Conservation (phyloP, 2,113 vertebrate species). For the Argyrosomus japonicus region DNA sequence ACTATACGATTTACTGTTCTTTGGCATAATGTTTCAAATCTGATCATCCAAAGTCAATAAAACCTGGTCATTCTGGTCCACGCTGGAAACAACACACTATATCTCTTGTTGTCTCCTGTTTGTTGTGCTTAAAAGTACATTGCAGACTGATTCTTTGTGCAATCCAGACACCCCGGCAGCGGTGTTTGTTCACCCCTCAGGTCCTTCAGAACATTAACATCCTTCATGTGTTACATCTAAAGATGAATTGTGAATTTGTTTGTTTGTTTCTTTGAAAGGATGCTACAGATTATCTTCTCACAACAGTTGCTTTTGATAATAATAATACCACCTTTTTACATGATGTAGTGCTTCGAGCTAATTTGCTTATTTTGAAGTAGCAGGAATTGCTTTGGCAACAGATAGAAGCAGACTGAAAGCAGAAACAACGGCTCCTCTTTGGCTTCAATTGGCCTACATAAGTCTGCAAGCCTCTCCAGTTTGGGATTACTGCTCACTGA, state of each 20-base stretch:
- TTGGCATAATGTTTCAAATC: conserved; percentile 24
- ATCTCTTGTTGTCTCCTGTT: conserved; percentile 10
- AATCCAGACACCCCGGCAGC: conserved; percentile 10
- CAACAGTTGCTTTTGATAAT: conserved; percentile 63
- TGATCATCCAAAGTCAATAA: conserved; percentile 1
- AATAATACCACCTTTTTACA: conserved; percentile 43
- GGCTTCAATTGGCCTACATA: conserved; percentile 22
- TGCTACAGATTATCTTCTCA: conserved; percentile 16
- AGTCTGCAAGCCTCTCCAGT: conserved; percentile 19
- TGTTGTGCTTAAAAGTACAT: neutral
- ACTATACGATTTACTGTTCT: conserved; percentile 43
- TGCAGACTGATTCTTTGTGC: conserved; percentile 7
- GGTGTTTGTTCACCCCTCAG: conserved; percentile 27
- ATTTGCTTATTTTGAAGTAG: conserved; percentile 56
- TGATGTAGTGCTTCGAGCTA: conserved; percentile 40
- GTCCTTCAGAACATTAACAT: conserved; percentile 36
- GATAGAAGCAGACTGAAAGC: conserved; percentile 30
- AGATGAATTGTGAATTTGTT: conserved; percentile 39
- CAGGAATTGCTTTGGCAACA: conserved; percentile 19
- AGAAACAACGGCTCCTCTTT: conserved; percentile 52
- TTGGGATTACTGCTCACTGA: conserved; percentile 25
- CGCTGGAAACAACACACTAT: neutral
- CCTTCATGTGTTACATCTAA: neutral
- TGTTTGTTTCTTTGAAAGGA: neutral
- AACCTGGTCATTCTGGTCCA: neutral